A percentile compares a stretch with the other conserved stretches of the same genome.
phyloP scores from a whole-genome alignment of 2,888 invertebrate species.

The Yponomeuta cagnagella region DNA sequence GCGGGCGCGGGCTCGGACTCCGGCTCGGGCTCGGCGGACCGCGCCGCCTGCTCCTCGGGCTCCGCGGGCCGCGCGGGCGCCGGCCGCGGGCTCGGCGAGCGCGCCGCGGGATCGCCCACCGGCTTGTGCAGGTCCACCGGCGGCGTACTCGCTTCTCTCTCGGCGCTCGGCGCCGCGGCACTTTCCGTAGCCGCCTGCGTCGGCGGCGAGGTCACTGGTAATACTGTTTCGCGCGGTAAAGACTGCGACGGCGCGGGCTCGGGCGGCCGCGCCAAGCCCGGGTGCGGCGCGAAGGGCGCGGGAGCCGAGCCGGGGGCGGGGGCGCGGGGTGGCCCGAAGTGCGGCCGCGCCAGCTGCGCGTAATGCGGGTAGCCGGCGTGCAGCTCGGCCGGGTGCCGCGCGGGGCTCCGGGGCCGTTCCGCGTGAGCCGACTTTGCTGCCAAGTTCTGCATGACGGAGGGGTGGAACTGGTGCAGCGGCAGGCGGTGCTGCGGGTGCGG shows the following conservation, averaged over 20 bases:
- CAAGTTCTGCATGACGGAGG: conserved; percentile 7
- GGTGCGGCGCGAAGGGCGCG: conserved; percentile 20
- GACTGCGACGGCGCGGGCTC: conserved; percentile 28
- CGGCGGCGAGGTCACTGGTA: background rate
- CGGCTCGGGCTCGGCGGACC: conserved; percentile 31
- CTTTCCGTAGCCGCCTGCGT: background rate
- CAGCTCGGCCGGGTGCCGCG: background rate
- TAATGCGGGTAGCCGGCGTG: conserved; percentile 9
- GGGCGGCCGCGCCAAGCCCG: conserved; percentile 26
- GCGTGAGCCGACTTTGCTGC: background rate
- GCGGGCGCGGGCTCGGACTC: conserved; percentile 23
- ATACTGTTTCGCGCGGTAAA: conserved; percentile 22
- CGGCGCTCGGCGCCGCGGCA: background rate
- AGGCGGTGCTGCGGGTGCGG: conserved; percentile 19
- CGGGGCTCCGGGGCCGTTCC: background rate
- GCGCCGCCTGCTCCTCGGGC: conserved; percentile 18
- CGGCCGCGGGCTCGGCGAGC: conserved; percentile 25
- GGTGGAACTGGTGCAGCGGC: conserved; percentile 21
- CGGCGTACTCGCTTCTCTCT: conserved; percentile 27
- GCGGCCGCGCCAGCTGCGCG: conserved; percentile 34
- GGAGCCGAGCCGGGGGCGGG: background rate
- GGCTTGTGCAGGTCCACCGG: conserved; percentile 48
- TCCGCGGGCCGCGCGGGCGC: conserved; percentile 5
- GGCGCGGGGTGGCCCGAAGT: conserved; percentile 28
- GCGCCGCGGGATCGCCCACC: conserved; percentile 25